Evolutionary conservation across 2,888 invertebrate species (phyloP), one percentile per base, ranked within the genome.

Genomic region (Polylopha cassiicola): DNA sequence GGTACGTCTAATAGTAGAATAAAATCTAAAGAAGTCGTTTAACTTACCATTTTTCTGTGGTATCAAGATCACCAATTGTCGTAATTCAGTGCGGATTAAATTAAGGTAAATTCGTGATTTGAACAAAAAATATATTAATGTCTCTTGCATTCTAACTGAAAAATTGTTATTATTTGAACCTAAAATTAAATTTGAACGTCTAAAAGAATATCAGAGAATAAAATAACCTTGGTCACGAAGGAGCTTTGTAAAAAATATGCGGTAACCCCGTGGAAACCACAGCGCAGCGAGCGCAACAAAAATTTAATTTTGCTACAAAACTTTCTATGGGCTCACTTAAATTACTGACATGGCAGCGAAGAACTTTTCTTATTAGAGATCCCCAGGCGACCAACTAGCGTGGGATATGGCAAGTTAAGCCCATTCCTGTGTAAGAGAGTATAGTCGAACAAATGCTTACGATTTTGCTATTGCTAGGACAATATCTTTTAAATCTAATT

Each of bases 301-400:
- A 74, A 72, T 62, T 68, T 66, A 66, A 73, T 73, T 73, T 71
- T 55, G 64, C 61, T 61, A 61, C 62, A 60, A 55, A 73, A 74
- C 65, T 75, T 71, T 65, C 46, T 68, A 67, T 63, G 62, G 61
- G 46, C 61, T 60, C 65, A 68, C 65, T 67, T 69, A 73, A 75
- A 71, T 75, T 68, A 73, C 73, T 67, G 65, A 69, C 69, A 58
- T 64, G 58, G 64, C 62, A 58, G 58, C 42, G 47, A 57, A 34
- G 42, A 76, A 75, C 55, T 77, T 76, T 76, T 70, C 72, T 64
- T 73, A 68, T 70, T 73, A 72, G 58, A 61, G 54, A 49, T 48
- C 46, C 51, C 47, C 43, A 47, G 46, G n/a, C n/a, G n/a, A n/a
- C n/a, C 39, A 45, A 44, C 42, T 53, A 18, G 27, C 22, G 13